phyloP scores from a whole-genome alignment of 2,797 vertebrate species.

The Sebastolobus altivelis region DNA sequence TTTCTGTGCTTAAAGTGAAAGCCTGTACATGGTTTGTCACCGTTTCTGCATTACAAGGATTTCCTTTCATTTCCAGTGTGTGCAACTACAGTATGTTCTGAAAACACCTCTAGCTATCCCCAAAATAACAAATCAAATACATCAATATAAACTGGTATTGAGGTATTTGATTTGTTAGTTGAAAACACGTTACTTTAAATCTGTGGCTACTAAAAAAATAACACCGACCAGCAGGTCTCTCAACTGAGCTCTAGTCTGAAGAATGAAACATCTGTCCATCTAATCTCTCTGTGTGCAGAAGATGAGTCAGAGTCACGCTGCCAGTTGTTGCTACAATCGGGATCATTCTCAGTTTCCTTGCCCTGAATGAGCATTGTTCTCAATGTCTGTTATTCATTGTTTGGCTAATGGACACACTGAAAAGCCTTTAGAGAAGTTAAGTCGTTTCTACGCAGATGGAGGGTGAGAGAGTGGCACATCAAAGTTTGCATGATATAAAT shows the following conservation, averaged over 20 bases:
- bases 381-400: conserved; percentile 30
- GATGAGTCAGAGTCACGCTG: conserved; percentile 73
- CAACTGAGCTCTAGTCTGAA: conserved; percentile 39
- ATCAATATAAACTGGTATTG: neutral
- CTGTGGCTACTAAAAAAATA: neutral
- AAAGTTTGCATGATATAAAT: conserved; percentile 26
- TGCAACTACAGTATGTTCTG: neutral
- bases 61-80: neutral
- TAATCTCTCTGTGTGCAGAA: conserved; percentile 48
- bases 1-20: neutral
- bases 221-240: conserved; percentile 21
- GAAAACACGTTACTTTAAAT: neutral
- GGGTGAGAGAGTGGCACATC: conserved; percentile 5
- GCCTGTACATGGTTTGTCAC: neutral
- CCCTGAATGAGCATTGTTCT: conserved; percentile 61
- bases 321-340: conserved; percentile 44
- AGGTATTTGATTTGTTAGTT: neutral
- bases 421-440: conserved; percentile 22
- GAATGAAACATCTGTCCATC: conserved; percentile 63
- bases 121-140: neutral
- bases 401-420: conserved; percentile 20
- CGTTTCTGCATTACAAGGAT: neutral
- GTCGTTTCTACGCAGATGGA: conserved; percentile 8
- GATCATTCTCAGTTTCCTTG: conserved; percentile 52
- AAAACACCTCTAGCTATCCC: neutral